These are phyloP conservation scores for Acholoe squamosa DNA, from an alignment of 2,888 invertebrate genomes.

Conservation along the genomic window DNA sequence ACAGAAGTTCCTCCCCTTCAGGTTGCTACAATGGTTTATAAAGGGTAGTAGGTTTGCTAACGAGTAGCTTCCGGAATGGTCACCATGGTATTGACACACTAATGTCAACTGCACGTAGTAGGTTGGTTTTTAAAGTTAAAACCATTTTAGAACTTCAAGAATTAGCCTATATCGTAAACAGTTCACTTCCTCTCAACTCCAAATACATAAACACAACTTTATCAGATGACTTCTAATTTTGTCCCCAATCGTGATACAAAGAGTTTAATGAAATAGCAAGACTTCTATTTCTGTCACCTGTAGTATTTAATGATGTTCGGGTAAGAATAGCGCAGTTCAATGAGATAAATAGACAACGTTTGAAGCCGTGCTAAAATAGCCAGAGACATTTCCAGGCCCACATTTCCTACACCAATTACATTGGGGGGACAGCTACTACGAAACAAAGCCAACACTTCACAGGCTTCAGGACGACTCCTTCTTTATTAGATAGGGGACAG, in stretches of 20 bases:
- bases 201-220: too few relatives aligned
- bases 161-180: too few relatives aligned
- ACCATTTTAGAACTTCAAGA: too few relatives aligned
- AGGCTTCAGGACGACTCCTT: background rate
- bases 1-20: too few relatives aligned
- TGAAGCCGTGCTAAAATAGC: constrained; percentile 15
- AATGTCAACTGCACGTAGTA: too few relatives aligned
- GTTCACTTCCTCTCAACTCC: too few relatives aligned
- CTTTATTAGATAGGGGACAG: too few relatives aligned
- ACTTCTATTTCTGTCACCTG: background rate
- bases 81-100: too few relatives aligned
- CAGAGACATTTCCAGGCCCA: background rate
- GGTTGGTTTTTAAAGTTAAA: too few relatives aligned
- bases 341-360: background rate
- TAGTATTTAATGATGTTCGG: background rate
- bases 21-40: too few relatives aligned
- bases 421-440: background rate
- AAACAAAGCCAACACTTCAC: background rate
- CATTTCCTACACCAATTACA: background rate
- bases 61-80: too few relatives aligned
- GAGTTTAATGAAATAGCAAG: background rate
- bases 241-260: background rate
- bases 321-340: background rate
- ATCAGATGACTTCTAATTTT: background rate
- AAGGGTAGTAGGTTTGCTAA: too few relatives aligned